Conservation (phyloP, 2,888 invertebrate genomes). For the Gandaritis pyraliata region DNA sequence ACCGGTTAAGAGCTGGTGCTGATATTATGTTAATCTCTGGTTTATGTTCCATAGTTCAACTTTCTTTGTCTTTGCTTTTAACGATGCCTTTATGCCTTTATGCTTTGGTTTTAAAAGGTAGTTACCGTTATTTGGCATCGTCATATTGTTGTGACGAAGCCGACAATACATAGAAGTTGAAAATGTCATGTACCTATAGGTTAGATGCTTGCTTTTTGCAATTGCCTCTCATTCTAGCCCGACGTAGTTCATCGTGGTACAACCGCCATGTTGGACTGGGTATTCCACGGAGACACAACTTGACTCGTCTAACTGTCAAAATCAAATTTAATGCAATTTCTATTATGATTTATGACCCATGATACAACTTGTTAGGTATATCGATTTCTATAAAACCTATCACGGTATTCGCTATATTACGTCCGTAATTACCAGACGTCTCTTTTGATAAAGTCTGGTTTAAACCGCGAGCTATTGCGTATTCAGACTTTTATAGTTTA, state of each 20-base stretch:
- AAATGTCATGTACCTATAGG: too few species aligned
- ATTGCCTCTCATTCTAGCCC: too few species aligned
- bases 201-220: too few species aligned
- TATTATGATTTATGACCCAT: too few species aligned
- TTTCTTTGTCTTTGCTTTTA: constrained; percentile 33
- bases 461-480: constrained; percentile 20
- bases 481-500: constrained; percentile 31
- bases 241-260: too few species aligned
- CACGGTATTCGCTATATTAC: not conserved
- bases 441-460: not conserved
- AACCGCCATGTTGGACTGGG: too few species aligned
- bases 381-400: not conserved
- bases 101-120: not conserved
- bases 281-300: too few species aligned
- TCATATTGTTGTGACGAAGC: too few species aligned
- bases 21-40: constrained; percentile 38
- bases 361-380: not conserved
- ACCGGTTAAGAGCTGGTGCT: constrained; percentile 32
- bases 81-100: constrained; percentile 19
- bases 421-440: not conserved
- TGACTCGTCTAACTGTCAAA: too few species aligned
- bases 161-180: too few species aligned
- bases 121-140: not conserved
- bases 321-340: too few species aligned
- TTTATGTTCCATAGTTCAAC: constrained; percentile 36